Percentiles rank a stretch among this genome's conserved stretches.
Conservation (phyloP, 2,113 vertebrate species). For the Petrocephalus zakoni region DNA sequence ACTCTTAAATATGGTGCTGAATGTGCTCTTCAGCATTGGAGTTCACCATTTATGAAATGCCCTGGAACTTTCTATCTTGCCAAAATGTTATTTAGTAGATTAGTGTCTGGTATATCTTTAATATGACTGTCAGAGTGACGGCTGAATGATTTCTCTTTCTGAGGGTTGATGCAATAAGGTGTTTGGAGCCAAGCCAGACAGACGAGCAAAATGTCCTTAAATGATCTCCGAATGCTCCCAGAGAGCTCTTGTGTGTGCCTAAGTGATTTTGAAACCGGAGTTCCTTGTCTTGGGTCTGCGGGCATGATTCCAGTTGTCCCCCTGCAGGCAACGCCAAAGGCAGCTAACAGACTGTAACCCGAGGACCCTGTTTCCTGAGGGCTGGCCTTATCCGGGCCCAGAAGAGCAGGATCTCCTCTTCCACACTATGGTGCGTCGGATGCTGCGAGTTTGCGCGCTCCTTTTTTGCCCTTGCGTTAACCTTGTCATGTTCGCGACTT, state of each 20-base stretch:
- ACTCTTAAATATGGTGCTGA: background rate
- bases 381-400: background rate
- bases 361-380: background rate
- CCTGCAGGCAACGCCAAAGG: background rate
- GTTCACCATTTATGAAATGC: background rate
- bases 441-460: background rate
- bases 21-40: background rate
- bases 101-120: background rate
- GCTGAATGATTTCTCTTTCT: background rate
- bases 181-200: background rate
- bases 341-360: background rate
- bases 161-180: background rate
- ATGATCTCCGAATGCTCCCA: background rate
- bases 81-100: slow-evolving; percentile 9
- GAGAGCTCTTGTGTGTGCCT: background rate
- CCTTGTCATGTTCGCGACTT: slow-evolving; percentile 15
- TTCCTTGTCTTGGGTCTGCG: background rate
- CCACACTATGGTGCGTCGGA: background rate
- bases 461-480: slow-evolving; percentile 30
- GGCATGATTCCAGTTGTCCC: background rate
- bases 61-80: slow-evolving; percentile 4
- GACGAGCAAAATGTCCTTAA: background rate
- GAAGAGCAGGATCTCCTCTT: background rate
- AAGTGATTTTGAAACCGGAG: background rate
- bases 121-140: slow-evolving; percentile 1